A percentile compares a stretch with the other conserved stretches of the same genome.
Evolutionary conservation across 2,797 vertebrate species (phyloP).

Genomic region (Philypnodon macrostomus): DNA sequence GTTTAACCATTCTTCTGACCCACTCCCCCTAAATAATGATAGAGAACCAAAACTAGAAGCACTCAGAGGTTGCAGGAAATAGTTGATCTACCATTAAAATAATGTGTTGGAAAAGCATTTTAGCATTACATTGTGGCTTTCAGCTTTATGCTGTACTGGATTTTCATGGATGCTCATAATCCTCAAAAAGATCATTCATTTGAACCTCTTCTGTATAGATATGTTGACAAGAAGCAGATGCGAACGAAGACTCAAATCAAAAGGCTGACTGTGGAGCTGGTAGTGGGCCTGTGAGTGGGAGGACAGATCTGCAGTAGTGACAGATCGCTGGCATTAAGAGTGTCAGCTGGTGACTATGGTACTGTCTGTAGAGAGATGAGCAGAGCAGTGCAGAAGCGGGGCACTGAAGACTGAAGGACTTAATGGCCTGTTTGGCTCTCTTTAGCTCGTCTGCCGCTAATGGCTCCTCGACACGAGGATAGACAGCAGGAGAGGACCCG

Average conservation of each 20-base stretch:
- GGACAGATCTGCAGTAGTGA: constrained; percentile 76
- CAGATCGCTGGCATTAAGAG: constrained; percentile 85
- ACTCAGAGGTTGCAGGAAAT: too few species aligned
- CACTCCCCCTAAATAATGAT: too few species aligned
- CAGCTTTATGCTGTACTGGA: too few species aligned
- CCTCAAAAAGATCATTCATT: too few species aligned
- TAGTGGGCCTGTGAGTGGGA: constrained; percentile 63
- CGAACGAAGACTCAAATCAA: constrained; percentile 13
- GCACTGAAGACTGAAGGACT: constrained; percentile 68
- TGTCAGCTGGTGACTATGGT: constrained; percentile 85
- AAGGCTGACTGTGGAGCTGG: constrained; percentile 21
- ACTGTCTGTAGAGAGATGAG: constrained; percentile 80
- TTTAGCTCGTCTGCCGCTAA: constrained; percentile 76
- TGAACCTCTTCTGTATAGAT: neutral
- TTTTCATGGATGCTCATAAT: too few species aligned
- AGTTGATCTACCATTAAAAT: too few species aligned
- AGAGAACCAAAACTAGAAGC: too few species aligned
- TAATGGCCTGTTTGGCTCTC: constrained; percentile 79
- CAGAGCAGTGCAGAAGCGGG: constrained; percentile 66
- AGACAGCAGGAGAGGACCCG: constrained; percentile 66
- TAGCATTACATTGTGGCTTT: too few species aligned
- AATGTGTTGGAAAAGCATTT: too few species aligned
- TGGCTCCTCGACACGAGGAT: constrained; percentile 69
- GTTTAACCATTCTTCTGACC: too few species aligned
- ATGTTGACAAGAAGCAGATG: neutral